Evolutionary conservation across 2,113 vertebrate genomes (phyloP), one percentile per base, ranked within the genome.

Genomic region (Epinephelus cyanopodus): DNA sequence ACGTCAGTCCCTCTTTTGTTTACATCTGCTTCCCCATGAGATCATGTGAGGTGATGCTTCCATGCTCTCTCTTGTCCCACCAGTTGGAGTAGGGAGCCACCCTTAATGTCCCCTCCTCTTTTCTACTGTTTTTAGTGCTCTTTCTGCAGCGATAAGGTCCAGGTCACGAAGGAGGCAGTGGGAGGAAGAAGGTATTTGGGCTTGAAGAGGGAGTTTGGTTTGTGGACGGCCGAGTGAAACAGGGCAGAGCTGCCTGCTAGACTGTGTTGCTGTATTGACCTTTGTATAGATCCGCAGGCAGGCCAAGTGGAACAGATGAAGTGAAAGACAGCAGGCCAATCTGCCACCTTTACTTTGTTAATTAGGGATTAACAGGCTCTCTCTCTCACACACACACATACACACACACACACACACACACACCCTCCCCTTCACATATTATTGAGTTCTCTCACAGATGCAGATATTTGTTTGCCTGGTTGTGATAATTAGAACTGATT

Each of bases 291-390:
- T 87, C 88, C 14, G 47, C 66, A 12, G 71, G 61, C 57, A 63
- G 19, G 52, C 50, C 50, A 63, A 83, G 81, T 70, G 61, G 57
- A 85, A 75, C 61, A 81, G 84, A 86, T 86, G 75, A 87, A 82
- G 57, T 61, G 52, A 82, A 64, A 77, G 77, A 56, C 73, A 63
- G 60, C 74, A 73, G 65, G 83, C 54, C 42, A 39, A 73, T 85
- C 81, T 79, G 76, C 71, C 78, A 85, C 56, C 77, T 83, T 87
- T 78, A 69, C 79, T 72, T 89, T 87, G 75, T 69, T 83, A 84
- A 90, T 87, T 57, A 64, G 54, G 81, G 80, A 88, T 77, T 82
- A 84, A 77, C 70, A 62, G 33, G n/a, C 48, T 58, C 67, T 52
- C 42, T 87, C 76, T 48, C 42, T 21, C 4, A 62, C 48, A 10